Evolutionary conservation across 2,888 invertebrate species (phyloP).

Genomic region (Cataglyphis albicans): DNA sequence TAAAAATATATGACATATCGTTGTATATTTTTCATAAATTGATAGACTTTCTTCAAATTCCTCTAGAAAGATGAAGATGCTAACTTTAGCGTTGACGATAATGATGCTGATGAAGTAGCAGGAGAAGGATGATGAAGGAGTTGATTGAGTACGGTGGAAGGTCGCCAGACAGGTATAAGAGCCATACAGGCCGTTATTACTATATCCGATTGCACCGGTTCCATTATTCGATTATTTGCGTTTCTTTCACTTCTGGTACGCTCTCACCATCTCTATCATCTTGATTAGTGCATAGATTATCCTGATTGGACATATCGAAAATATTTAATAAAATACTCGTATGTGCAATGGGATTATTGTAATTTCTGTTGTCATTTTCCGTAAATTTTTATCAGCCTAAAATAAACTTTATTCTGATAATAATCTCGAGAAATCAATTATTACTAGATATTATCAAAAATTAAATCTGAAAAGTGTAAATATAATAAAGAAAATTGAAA

Average conservation of each 20-base stretch:
- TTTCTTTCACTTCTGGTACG: not conserved
- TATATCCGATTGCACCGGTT: slow-evolving; percentile 5
- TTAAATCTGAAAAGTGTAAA: not conserved
- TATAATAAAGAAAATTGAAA: not conserved
- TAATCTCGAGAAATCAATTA: not conserved
- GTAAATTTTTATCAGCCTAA: not conserved
- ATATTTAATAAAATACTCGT: not conserved
- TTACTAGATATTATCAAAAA: not conserved
- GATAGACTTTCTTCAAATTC: not conserved
- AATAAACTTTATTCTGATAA: not conserved
- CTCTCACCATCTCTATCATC: not conserved
- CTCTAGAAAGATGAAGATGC: not conserved
- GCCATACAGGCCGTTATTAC: slow-evolving; percentile 4
- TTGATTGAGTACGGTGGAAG: slow-evolving; percentile 3
- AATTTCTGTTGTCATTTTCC: not conserved
- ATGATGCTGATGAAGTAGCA: not conserved
- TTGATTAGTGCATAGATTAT: not conserved
- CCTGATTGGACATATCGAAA: not conserved
- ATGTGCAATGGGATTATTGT: not conserved
- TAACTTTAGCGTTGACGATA: not conserved
- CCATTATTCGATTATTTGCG: slow-evolving; percentile 32
- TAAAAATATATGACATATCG: not conserved
- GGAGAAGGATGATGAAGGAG: slow-evolving; percentile 2
- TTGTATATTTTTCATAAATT: not conserved
- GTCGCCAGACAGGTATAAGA: slow-evolving; percentile 1